These are phyloP conservation scores for Malaclemys terrapin DNA, from an alignment of 2,113 vertebrate species.

Conservation along the genomic window DNA sequence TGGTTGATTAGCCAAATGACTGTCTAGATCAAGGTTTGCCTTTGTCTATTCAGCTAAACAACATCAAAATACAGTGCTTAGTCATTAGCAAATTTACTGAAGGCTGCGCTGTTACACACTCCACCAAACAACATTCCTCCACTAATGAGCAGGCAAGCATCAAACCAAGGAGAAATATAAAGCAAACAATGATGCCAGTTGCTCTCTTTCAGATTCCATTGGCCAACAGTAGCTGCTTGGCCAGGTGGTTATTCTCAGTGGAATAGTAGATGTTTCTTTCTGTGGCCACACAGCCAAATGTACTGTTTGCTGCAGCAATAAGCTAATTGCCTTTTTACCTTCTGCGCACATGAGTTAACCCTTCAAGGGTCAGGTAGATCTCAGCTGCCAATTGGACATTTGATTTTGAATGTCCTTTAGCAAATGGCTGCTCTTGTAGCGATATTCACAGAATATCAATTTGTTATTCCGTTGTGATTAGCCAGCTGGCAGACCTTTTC, in stretches of 20 bases:
- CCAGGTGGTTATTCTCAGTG: neutral
- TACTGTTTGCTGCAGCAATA: neutral
- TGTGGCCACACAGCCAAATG: neutral
- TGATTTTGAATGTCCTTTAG: conserved; percentile 6
- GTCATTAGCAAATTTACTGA: neutral
- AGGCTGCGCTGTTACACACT: rapidly evolving
- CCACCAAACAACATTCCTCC: neutral
- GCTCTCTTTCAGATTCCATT: neutral
- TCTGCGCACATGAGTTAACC: neutral
- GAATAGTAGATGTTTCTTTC: neutral
- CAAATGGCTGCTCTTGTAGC: conserved; percentile 37
- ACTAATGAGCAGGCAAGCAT: neutral
- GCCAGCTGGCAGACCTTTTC: conserved; percentile 60
- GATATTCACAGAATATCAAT: neutral
- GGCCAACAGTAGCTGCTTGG: neutral
- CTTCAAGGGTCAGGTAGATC: conserved; percentile 22
- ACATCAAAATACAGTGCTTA: neutral
- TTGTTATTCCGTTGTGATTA: neutral
- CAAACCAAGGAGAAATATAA: neutral
- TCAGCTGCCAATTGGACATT: conserved; percentile 37
- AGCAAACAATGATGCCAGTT: neutral
- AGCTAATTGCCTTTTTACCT: neutral
- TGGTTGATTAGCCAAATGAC: rapidly evolving
- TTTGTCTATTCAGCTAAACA: neutral
- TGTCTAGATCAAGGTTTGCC: neutral